These are phyloP conservation scores for Pterocles gutturalis DNA, from an alignment of 2,113 vertebrate genomes.

Conservation along the genomic window DNA sequence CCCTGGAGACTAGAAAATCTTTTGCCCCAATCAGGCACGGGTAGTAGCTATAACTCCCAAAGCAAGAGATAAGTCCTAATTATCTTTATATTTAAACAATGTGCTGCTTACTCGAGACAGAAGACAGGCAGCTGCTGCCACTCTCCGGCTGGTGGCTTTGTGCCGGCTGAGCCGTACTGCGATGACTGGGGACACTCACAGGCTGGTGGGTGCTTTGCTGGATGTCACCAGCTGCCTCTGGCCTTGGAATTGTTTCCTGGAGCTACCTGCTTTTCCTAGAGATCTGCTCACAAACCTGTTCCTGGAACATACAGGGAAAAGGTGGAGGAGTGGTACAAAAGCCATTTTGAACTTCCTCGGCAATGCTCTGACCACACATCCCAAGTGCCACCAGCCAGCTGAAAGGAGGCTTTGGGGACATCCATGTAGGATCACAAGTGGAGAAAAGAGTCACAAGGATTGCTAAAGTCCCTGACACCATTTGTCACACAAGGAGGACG, in stretches of 20 bases:
- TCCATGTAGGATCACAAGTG: rapidly evolving
- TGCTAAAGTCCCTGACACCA: not conserved
- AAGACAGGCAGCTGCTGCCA: not conserved
- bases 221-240: not conserved
- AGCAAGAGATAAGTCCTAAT: slow-evolving; percentile 15
- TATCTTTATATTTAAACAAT: not conserved
- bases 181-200: not conserved
- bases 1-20: not conserved
- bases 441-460: not conserved
- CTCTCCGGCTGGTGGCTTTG: not conserved
- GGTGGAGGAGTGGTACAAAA: not conserved
- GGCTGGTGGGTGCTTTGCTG: not conserved
- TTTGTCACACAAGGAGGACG: not conserved
- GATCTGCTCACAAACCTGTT: not conserved
- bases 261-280: not conserved
- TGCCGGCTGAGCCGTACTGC: not conserved
- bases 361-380: not conserved
- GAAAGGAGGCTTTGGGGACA: not conserved
- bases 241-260: not conserved
- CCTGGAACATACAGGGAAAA: not conserved
- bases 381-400: not conserved
- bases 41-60: not conserved
- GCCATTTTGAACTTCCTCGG: rapidly evolving
- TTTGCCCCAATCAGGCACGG: not conserved
- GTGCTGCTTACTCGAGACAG: not conserved